A percentile compares a stretch with the other conserved stretches of the same genome.
Conservation (phyloP, 1,140 invertebrate species). For the Phymorhynchus buccinoides region DNA sequence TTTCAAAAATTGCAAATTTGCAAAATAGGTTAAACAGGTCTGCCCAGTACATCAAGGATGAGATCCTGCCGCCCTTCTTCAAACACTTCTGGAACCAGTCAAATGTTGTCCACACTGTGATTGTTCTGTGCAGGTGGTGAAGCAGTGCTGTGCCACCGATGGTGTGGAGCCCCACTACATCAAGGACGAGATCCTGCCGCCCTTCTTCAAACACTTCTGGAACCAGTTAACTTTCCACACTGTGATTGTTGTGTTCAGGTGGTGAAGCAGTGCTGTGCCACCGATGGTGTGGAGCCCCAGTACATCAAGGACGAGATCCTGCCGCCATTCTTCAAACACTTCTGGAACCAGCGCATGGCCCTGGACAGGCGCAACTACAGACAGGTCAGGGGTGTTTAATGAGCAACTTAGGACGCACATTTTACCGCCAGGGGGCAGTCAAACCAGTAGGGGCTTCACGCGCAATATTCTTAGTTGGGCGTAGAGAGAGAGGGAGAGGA, state of each 20-base stretch:
- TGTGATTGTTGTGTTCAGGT: conserved; percentile 78
- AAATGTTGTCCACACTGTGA: no score
- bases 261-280: conserved; percentile 99
- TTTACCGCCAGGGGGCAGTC: no score
- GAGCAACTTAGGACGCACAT: no score
- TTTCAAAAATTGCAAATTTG: no score
- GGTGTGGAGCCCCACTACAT: conserved; percentile 99
- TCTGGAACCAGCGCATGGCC: conserved; percentile 99
- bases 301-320: conserved; percentile 99
- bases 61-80: conserved; percentile 99
- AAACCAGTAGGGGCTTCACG: no score
- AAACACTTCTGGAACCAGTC: conserved; percentile 99
- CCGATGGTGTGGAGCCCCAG: conserved; percentile 98
- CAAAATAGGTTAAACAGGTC: no score
- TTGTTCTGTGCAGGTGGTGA: conserved; percentile 93
- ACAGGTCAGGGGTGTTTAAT: conserved; percentile 82
- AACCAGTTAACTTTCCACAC: conserved; percentile 81
- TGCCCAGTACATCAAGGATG: conserved; percentile 99
- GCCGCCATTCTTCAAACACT: conserved; percentile 99
- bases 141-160: conserved; percentile 99
- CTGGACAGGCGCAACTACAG: conserved; percentile 97
- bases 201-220: conserved; percentile 99
- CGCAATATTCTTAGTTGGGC: no score
- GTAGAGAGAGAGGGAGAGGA: no score
- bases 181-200: conserved; percentile 98